Evolutionary conservation across 2,113 vertebrate species (phyloP).

Genomic region (Protobothrops mucrosquamatus): DNA sequence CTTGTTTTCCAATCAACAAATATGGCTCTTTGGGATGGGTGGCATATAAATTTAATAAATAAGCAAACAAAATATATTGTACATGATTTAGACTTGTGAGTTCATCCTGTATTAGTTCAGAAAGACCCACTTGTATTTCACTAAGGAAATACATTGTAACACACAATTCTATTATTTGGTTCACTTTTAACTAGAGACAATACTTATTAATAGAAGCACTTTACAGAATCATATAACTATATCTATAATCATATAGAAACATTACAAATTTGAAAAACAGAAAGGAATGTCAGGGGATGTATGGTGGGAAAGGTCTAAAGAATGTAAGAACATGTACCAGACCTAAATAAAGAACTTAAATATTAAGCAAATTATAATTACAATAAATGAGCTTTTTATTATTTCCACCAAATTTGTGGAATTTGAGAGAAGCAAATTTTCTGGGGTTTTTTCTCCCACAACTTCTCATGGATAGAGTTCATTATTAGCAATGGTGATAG

Average conservation of each 20-base stretch:
- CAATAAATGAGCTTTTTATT: neutral
- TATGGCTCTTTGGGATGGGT: neutral
- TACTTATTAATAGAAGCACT: neutral
- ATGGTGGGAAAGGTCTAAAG: neutral
- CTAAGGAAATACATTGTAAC: neutral
- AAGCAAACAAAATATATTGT: neutral
- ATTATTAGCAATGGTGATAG: neutral
- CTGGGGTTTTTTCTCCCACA: neutral
- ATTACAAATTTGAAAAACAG: neutral
- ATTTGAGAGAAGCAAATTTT: neutral
- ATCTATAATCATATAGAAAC: neutral
- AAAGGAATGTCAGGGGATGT: neutral
- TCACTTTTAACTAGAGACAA: neutral
- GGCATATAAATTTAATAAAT: neutral
- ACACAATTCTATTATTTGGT: neutral
- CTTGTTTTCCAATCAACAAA: neutral
- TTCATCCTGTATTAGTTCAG: neutral
- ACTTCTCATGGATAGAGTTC: neutral
- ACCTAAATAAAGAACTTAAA: neutral
- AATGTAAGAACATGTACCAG: neutral
- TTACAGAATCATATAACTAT: neutral
- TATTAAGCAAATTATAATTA: neutral
- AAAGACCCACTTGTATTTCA: neutral
- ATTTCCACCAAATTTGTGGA: neutral
- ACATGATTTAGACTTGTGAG: neutral